These are phyloP conservation scores for Forbesichthys papilliferus DNA, from an alignment of 2,113 vertebrate species.

Conservation along the genomic window DNA sequence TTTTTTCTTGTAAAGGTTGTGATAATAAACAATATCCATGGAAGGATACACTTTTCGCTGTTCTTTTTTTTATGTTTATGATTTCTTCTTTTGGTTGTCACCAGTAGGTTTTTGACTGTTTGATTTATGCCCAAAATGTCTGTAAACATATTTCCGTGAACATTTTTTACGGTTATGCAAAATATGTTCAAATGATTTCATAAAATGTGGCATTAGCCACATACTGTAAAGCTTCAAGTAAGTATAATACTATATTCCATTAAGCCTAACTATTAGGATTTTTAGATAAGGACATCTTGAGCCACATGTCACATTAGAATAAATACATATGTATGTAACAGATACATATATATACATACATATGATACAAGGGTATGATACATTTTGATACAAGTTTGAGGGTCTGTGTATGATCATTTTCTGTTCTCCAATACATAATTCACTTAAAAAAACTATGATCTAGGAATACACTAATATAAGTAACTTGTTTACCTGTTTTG, in stretches of 20 bases:
- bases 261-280: too few relatives aligned
- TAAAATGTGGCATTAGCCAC: too few relatives aligned
- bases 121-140: too few relatives aligned
- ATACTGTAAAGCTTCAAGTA: too few relatives aligned
- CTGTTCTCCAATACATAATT: neutral
- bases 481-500: neutral
- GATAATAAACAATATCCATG: neutral
- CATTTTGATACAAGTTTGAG: neutral
- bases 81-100: too few relatives aligned
- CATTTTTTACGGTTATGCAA: too few relatives aligned
- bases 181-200: neutral
- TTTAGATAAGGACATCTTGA: neutral
- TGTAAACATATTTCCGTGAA: too few relatives aligned
- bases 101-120: too few relatives aligned
- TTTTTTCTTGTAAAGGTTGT: neutral
- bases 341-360: neutral
- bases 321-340: neutral
- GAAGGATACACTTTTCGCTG: too few relatives aligned
- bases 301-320: slow-evolving; percentile 2
- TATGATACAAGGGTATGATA: neutral
- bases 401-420: neutral
- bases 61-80: neutral
- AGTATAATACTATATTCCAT: too few relatives aligned
- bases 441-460: too few relatives aligned
- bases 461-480: neutral